Conservation (phyloP, 2,888 invertebrate species). For the Carpatolechia fugitivella region DNA sequence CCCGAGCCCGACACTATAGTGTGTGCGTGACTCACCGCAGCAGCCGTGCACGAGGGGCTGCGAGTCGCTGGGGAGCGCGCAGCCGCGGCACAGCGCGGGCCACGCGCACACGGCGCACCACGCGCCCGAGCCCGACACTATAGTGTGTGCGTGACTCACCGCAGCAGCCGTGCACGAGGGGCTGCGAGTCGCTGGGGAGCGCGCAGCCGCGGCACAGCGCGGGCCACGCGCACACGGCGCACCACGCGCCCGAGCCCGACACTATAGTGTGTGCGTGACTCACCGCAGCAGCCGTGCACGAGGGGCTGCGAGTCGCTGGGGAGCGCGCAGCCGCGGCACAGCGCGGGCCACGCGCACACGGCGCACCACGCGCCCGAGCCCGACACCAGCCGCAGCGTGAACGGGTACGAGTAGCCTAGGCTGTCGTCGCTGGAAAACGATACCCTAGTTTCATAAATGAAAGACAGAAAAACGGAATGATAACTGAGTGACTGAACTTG, state of each 20-base stretch:
- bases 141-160: too few relatives aligned
- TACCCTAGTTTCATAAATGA: not conserved
- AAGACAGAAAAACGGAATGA: too few relatives aligned
- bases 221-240: constrained; percentile 89
- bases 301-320: constrained; percentile 67
- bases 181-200: constrained; percentile 77
- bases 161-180: too few relatives aligned
- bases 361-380: constrained; percentile 82
- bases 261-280: too few relatives aligned
- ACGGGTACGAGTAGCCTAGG: constrained; percentile 94
- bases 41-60: too few relatives aligned
- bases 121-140: too few relatives aligned
- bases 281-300: constrained; percentile 18
- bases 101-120: too few relatives aligned
- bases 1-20: too few relatives aligned
- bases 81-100: too few relatives aligned
- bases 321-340: constrained; percentile 92
- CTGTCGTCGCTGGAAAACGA: constrained; percentile 88
- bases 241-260: constrained; percentile 77
- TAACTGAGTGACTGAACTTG: too few relatives aligned
- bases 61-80: too few relatives aligned
- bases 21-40: too few relatives aligned
- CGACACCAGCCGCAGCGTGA: constrained; percentile 89
- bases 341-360: constrained; percentile 88
- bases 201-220: constrained; percentile 92